Evolutionary conservation across 2,888 invertebrate genomes (phyloP).

Genomic region (Diogma glabrata): DNA sequence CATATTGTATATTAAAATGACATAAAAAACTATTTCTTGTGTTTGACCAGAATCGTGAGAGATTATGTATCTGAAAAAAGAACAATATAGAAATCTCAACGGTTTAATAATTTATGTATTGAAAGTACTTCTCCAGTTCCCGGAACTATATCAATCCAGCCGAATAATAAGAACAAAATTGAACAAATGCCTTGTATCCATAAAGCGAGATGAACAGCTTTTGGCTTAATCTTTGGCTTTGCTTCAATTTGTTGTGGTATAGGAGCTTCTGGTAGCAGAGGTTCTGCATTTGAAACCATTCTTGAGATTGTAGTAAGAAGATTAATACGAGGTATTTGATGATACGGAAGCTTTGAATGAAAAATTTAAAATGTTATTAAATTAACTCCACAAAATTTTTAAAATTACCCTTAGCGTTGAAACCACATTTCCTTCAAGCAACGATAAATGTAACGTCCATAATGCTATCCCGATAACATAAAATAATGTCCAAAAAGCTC

Average conservation of each 20-base stretch:
- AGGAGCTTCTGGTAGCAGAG: conserved; percentile 15
- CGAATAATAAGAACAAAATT: conserved; percentile 34
- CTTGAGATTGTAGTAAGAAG: conserved; percentile 41
- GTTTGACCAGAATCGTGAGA: conserved; percentile 29
- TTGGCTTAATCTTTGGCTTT: conserved; percentile 23
- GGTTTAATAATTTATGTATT: neutral
- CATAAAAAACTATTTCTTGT: conserved; percentile 31
- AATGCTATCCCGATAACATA: conserved; percentile 42
- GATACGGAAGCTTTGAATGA: neutral
- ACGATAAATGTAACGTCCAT: conserved; percentile 38
- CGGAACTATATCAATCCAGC: conserved; percentile 42
- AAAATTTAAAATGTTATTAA: too few species aligned
- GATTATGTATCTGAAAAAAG: conserved; percentile 24
- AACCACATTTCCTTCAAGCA: conserved; percentile 23
- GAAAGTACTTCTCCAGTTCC: conserved; percentile 39
- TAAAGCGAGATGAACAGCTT: conserved; percentile 32
- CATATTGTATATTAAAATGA: conserved; percentile 28
- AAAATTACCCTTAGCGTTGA: too few species aligned
- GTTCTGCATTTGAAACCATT: conserved; percentile 35
- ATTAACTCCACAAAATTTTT: too few species aligned
- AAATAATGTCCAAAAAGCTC: conserved; percentile 44
- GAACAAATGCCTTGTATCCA: conserved; percentile 40
- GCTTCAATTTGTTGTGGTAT: conserved; percentile 14
- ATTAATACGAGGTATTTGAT: conserved; percentile 23
- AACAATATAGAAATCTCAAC: conserved; percentile 8